Conservation (phyloP, 2,888 invertebrate genomes). For the Drosophila flavopinicola region DNA sequence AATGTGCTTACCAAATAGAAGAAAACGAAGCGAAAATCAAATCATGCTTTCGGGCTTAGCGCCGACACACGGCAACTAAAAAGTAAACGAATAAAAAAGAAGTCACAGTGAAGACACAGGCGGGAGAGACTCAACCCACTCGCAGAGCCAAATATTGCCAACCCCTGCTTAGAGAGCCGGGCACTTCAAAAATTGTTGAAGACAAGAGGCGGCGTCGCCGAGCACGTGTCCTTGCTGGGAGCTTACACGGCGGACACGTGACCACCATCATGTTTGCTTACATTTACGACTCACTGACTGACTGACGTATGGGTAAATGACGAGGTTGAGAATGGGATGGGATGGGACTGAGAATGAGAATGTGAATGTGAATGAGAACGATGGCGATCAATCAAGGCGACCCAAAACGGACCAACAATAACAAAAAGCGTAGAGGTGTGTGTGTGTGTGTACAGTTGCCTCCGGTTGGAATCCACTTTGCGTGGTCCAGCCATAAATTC, state of each 20-base stretch:
- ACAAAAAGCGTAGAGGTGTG: conserved; percentile 8
- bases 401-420: conserved; percentile 41
- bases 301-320: conserved; percentile 73
- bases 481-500: conserved; percentile 67
- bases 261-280: conserved; percentile 84
- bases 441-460: conserved; percentile 50
- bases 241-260: conserved; percentile 82
- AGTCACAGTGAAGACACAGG: conserved; percentile 45
- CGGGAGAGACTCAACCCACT: conserved; percentile 35
- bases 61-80: conserved; percentile 48
- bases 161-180: conserved; percentile 32
- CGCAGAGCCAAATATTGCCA: conserved; percentile 26
- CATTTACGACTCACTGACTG: conserved; percentile 78
- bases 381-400: conserved; percentile 81
- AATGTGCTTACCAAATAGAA: conserved; percentile 67
- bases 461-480: conserved; percentile 38
- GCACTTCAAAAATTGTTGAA: conserved; percentile 69
- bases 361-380: conserved; percentile 38
- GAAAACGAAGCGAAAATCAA: conserved; percentile 66
- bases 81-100: conserved; percentile 36
- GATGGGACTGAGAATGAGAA: conserved; percentile 5
- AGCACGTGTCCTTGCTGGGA: conserved; percentile 81
- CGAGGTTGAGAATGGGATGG: conserved; percentile 50
- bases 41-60: conserved; percentile 75
- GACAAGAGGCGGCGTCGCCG: conserved; percentile 65